Conservation (phyloP, 2,113 vertebrate genomes). For the Ploceus nigricollis region DNA sequence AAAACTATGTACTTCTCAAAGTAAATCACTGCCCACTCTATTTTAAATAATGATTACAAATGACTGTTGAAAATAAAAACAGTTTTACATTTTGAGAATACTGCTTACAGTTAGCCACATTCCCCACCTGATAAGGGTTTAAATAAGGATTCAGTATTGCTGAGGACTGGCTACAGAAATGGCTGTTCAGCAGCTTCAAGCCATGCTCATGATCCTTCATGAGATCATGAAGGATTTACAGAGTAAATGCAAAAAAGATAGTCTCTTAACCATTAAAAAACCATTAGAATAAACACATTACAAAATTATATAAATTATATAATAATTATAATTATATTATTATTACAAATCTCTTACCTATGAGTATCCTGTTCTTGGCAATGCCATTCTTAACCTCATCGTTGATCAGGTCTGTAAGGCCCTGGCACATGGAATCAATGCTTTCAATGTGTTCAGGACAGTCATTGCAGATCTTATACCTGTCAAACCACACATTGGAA, state of each 20-base stretch:
- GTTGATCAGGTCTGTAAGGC: constrained; percentile 76
- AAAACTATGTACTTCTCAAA: not conserved
- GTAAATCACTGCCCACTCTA: not conserved
- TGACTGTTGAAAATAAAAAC: not conserved
- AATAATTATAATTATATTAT: too few relatives aligned
- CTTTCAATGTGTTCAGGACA: constrained; percentile 86
- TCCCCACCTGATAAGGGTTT: not conserved
- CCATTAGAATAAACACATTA: not conserved
- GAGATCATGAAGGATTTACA: too few relatives aligned
- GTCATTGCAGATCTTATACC: constrained; percentile 82
- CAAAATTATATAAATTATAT: too few relatives aligned
- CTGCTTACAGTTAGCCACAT: not conserved
- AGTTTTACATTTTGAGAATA: not conserved
- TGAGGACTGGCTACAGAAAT: not conserved
- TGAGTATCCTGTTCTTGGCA: constrained; percentile 79
- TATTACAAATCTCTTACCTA: constrained; percentile 78
- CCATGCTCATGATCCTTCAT: not conserved
- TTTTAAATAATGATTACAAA: not conserved
- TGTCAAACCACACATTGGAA: constrained; percentile 90
- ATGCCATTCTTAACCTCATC: constrained; percentile 81
- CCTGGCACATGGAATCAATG: constrained; percentile 78
- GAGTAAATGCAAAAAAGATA: not conserved
- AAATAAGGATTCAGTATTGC: not conserved
- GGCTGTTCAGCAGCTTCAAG: not conserved
- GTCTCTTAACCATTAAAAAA: not conserved